phyloP scores from a whole-genome alignment of 2,888 invertebrate genomes.

The Agonopterix heracliana region DNA sequence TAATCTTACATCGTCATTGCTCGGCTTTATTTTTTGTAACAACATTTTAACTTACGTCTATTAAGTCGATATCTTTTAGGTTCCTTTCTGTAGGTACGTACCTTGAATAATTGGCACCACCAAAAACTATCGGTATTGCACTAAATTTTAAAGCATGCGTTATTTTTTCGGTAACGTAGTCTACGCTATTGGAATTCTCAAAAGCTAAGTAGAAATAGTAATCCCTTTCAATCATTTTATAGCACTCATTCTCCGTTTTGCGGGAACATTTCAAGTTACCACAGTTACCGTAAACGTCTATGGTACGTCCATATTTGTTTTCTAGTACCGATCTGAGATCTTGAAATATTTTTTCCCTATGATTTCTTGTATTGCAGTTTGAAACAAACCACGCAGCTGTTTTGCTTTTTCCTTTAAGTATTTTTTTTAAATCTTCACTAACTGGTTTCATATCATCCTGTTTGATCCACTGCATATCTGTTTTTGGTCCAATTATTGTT shows the following conservation, averaged over 20 bases:
- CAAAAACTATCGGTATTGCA: slow-evolving; percentile 79
- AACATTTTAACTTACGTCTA: too few species aligned
- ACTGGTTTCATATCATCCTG: slow-evolving; percentile 33
- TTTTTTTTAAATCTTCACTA: slow-evolving; percentile 13
- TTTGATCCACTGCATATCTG: slow-evolving; percentile 45
- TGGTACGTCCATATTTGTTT: not conserved
- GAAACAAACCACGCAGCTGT: slow-evolving; percentile 43
- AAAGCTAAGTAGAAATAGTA: slow-evolving; percentile 49
- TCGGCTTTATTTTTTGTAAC: too few species aligned
- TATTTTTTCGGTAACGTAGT: slow-evolving; percentile 49
- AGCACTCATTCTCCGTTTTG: slow-evolving; percentile 20
- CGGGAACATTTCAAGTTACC: slow-evolving; percentile 28
- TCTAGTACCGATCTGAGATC: slow-evolving; percentile 24
- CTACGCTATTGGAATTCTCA: slow-evolving; percentile 39
- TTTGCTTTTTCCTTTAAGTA: slow-evolving; percentile 26
- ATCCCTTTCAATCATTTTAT: slow-evolving; percentile 25
- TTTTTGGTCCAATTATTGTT: slow-evolving; percentile 41
- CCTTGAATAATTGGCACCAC: slow-evolving; percentile 75
- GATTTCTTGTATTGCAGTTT: slow-evolving; percentile 29
- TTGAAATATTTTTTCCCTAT: slow-evolving; percentile 20
- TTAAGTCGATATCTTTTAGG: too few species aligned
- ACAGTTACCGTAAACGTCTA: slow-evolving; percentile 41
- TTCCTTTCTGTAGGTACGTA: slow-evolving; percentile 7
- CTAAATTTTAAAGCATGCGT: slow-evolving; percentile 61
- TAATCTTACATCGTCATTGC: too few species aligned